Evolutionary conservation across 2,888 invertebrate genomes (phyloP), one percentile per base, ranked within the genome.

Genomic region (Polyommatus iphigenia): DNA sequence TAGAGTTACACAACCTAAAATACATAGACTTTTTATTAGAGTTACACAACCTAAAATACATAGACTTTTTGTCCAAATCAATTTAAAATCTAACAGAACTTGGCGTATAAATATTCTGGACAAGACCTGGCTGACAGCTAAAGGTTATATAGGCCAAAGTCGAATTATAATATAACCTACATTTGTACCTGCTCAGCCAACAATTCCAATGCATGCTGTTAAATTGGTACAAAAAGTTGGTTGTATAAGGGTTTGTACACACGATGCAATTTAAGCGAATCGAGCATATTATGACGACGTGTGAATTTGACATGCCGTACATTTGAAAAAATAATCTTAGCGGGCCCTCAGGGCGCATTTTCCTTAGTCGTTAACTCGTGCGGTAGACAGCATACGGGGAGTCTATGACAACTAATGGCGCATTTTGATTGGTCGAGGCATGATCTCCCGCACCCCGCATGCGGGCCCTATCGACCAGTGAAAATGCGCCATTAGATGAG

Each of bases 111-210:
- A 67, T 67, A 67, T 67, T 67, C 4, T 67, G 29, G 15, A 67
- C 29, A 24, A 24, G 20, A 29, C 29, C 20, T 67, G 15, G 29
- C 15, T 67, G 67, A 67, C 67, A 67, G 67, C 29, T 62, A 62
- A 67, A 67, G 67, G 67, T 32, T 67, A 15, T 67, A 67, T 67
- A 67, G 18, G 67, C 18, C 67, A 67, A 15, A 67, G 5, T 32
- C 29, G 67, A 67, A 67, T 32, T 15, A 18, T 18, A 67, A 32
- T 15, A 67, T 15, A 10, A 59, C 10, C 5, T 67, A 4, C 13
- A 13, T 24, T 29, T 67, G 24, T 71, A 41, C 36, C 36, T 8
- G 72, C 41, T 72, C 13, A 13, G 3, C 29, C 13, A 41, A 72
- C 46, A 46, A 20, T 4, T 10, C 46, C 46, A 24, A 20, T 46